A percentile compares a stretch with the other conserved stretches of the same genome.
These are phyloP conservation scores for Scotopteryx bipunctaria DNA, from an alignment of 2,888 invertebrate species.

Conservation along the genomic window DNA sequence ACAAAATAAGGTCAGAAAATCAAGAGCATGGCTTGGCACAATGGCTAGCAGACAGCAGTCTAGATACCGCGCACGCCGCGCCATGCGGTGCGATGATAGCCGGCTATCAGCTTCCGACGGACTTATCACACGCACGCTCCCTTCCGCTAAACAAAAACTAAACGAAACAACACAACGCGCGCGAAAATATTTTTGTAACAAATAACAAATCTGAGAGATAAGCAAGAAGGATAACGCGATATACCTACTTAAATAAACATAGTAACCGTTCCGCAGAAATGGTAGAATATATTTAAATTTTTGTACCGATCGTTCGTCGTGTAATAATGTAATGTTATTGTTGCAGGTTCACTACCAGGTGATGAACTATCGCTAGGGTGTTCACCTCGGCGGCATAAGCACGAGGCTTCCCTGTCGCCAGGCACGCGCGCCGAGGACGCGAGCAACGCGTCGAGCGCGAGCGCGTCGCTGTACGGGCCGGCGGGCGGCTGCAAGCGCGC, in stretches of 20 bases:
- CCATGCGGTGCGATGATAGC: conserved; percentile 45
- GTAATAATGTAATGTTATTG: conserved; percentile 45
- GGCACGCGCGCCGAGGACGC: conserved; percentile 89
- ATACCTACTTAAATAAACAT: background rate
- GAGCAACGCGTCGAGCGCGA: conserved; percentile 86
- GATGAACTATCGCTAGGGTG: conserved; percentile 89
- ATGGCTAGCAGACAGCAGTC: conserved; percentile 41
- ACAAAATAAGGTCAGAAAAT: background rate
- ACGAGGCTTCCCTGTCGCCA: conserved; percentile 86
- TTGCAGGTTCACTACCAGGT: conserved; percentile 90
- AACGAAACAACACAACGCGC: conserved; percentile 36
- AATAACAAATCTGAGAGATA: conserved; percentile 23
- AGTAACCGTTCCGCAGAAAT: background rate
- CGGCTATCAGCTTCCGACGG: conserved; percentile 69
- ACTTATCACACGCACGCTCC: conserved; percentile 62
- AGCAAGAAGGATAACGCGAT: background rate
- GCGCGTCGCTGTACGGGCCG: conserved; percentile 84
- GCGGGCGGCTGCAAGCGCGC: conserved; percentile 71
- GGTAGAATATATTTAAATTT: background rate
- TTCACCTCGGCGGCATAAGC: conserved; percentile 83
- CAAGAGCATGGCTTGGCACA: conserved; percentile 2
- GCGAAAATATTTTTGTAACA: conserved; percentile 24
- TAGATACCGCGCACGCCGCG: conserved; percentile 35
- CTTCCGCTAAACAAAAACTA: no score
- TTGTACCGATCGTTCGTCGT: background rate